Base-by-base conservation (phyloP, 2,113 vertebrate genomes). In the Ochotona princeps region DNA sequence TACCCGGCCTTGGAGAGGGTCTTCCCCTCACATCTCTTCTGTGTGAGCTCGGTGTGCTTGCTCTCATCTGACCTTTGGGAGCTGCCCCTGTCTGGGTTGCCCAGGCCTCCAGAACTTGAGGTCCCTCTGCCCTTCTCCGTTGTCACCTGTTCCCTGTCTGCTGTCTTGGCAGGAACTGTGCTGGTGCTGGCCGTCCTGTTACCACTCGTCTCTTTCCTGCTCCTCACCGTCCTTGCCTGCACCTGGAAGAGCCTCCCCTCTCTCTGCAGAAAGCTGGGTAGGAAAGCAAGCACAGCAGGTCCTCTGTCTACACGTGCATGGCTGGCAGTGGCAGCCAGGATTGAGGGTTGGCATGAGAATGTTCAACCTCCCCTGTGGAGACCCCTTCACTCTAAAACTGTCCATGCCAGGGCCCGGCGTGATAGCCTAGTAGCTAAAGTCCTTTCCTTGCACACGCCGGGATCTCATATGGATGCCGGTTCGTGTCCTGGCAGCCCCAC, bases 221-320 rank as follows among this genome's bases (percentile, higher is more conserved):
- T 97, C 44, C 70, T 97, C 26, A 70, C 49, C 84, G 54, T 87
- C 54, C 17, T 95, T 0, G 69, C 90, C 91, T 97, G 95, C 67
- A 44, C 91, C 86, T 97, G 95, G 97, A 97, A 88, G 93, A 96
- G 79, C 69, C 95, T 96, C 70, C 94, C 93, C 0, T 92, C 96
- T 18, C 96, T 97, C 93, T 97, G 97, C 96, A 94, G 96, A 54
- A 97, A 97, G 85, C 94, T 97, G 54, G 96, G 97, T 97, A 95
- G 57, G 95, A 90, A 82, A 75, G 30, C 69, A 82, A 75, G 26
- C 69, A 66, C 12, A 4, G 28, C 26, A 13, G 2, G n/a, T 12
- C 10, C 20, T n/a, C 83, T 25, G 47, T 54, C 63, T n/a, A 30
- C 51, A 10, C 38, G 38, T 18, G 13, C 32, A 4, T n/a, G 70